Percentiles rank a stretch among this genome's conserved stretches.
phyloP scores from a whole-genome alignment of 2,888 invertebrate species.

The Argynnis bischoffii region DNA sequence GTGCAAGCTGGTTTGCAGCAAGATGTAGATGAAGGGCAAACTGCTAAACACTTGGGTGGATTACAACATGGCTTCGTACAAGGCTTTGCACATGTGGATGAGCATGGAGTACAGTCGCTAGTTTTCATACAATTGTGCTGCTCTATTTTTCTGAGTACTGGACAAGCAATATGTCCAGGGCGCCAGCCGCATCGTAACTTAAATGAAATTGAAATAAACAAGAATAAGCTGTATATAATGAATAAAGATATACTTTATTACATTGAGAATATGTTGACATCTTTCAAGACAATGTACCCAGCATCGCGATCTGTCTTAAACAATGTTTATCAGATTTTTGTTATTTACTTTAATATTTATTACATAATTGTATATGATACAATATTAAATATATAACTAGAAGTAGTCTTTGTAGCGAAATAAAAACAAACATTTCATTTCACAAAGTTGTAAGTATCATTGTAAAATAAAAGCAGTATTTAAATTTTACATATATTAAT shows the following conservation, averaged over 20 bases:
- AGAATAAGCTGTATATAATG: neutral
- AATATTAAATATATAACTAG: too few species aligned
- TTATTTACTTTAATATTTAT: too few species aligned
- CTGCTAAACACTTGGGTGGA: conserved; percentile 51
- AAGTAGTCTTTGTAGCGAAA: too few species aligned
- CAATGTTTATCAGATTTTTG: too few species aligned
- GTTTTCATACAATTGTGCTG: conserved; percentile 61
- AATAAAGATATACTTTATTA: neutral
- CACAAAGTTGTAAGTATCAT: too few species aligned
- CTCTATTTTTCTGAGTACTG: conserved; percentile 68
- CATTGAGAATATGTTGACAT: too few species aligned
- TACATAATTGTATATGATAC: too few species aligned
- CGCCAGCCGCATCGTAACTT: conserved; percentile 77
- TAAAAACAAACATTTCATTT: too few species aligned
- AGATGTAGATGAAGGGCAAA: conserved; percentile 53
- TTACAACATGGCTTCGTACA: conserved; percentile 55
- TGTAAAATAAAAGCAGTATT: neutral
- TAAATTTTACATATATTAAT: too few species aligned
- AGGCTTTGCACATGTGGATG: conserved; percentile 51
- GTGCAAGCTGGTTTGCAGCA: conserved; percentile 51
- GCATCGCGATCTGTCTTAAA: too few species aligned
- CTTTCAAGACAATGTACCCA: too few species aligned
- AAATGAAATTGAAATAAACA: conserved; percentile 30
- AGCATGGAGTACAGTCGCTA: conserved; percentile 55
- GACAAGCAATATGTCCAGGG: conserved; percentile 74